Conservation (phyloP, 2,113 vertebrate genomes). For the Toxotes chatareus region DNA sequence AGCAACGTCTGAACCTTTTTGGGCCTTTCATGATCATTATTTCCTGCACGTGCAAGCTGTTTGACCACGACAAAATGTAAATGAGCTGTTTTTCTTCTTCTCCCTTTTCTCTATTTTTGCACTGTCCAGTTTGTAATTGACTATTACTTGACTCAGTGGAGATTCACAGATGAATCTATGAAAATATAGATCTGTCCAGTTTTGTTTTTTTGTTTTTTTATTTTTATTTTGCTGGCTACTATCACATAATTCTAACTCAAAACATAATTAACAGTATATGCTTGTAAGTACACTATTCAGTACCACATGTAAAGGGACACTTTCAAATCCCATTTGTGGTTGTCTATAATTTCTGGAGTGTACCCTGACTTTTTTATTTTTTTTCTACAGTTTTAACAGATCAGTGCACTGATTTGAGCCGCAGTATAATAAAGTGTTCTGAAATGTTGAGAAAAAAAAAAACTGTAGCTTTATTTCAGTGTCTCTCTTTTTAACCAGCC, state of each 20-base stretch:
- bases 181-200: background rate
- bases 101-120: background rate
- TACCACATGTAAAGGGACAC: background rate
- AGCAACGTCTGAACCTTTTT: background rate
- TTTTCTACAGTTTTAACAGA: background rate
- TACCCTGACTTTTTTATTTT: background rate
- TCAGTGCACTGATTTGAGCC: slow-evolving; percentile 11
- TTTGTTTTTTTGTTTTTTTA: background rate
- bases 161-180: background rate
- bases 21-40: background rate
- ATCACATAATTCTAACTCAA: background rate
- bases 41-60: background rate
- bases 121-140: background rate
- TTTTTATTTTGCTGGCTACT: too few relatives aligned
- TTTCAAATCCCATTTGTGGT: background rate
- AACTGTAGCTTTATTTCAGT: slow-evolving; percentile 20
- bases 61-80: background rate
- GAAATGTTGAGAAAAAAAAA: slow-evolving; percentile 7
- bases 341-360: background rate
- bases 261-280: background rate
- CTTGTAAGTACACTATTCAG: background rate
- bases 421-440: slow-evolving; percentile 18
- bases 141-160: background rate
- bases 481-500: slow-evolving; percentile 57
- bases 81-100: background rate